phyloP scores from a whole-genome alignment of 1,140 invertebrate species.

The Anagrus nilaparvatae region DNA sequence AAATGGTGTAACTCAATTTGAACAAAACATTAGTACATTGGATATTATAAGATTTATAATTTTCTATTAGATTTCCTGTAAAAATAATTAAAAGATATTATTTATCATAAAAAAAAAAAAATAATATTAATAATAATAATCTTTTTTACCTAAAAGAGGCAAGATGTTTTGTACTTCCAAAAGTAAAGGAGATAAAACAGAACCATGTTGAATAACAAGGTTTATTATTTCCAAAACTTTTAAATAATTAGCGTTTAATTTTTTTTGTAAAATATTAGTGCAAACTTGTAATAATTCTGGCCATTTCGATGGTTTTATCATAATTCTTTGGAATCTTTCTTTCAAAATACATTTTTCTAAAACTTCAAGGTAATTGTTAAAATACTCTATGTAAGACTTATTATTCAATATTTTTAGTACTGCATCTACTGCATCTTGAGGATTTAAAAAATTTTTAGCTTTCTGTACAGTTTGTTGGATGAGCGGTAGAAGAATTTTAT shows the following conservation, averaged over 20 bases:
- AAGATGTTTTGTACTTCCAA: slow-evolving; percentile 19
- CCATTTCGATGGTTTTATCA: slow-evolving; percentile 23
- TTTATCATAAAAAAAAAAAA: not conserved
- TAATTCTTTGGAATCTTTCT: slow-evolving; percentile 19
- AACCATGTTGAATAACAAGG: slow-evolving; percentile 24
- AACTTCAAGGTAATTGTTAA: slow-evolving; percentile 24
- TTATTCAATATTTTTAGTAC: slow-evolving; percentile 21
- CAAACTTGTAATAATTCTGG: slow-evolving; percentile 22
- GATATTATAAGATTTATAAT: slow-evolving; percentile 16
- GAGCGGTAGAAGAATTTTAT: slow-evolving; percentile 18
- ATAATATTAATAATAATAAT: slow-evolving; percentile 6
- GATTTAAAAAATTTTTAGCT: slow-evolving; percentile 16
- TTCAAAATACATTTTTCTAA: slow-evolving; percentile 23
- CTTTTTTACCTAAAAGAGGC: slow-evolving; percentile 22
- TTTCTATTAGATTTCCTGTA: slow-evolving; percentile 20
- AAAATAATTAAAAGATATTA: not conserved
- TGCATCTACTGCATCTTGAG: slow-evolving; percentile 17
- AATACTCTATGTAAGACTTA: slow-evolving; percentile 12
- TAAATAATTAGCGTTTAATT: slow-evolving; percentile 15
- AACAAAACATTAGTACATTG: slow-evolving; percentile 18
- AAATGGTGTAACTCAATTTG: slow-evolving; percentile 23
- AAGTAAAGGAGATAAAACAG: slow-evolving; percentile 21
- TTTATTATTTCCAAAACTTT: slow-evolving; percentile 19
- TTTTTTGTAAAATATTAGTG: slow-evolving; percentile 18
- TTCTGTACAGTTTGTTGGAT: slow-evolving; percentile 15